phyloP scores from a whole-genome alignment of 2,888 invertebrate genomes.

The Rutpela maculata region DNA sequence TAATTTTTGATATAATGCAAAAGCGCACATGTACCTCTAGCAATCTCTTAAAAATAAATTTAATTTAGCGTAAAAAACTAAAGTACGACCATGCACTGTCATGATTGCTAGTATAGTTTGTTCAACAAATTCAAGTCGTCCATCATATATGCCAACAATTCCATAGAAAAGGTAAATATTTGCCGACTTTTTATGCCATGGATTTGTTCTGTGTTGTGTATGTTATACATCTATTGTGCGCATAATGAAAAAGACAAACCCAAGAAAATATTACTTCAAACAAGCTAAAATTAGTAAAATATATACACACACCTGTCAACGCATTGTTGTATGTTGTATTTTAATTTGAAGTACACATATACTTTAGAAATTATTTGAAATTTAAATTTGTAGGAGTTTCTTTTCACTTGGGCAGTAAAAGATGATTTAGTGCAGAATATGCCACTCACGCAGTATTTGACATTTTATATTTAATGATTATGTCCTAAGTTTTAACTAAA shows the following conservation, averaged over 20 bases:
- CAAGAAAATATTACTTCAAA: constrained; percentile 18
- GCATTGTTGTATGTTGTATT: constrained; percentile 28
- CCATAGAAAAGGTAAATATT: constrained; percentile 26
- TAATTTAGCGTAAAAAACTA: not conserved
- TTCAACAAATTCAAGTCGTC: constrained; percentile 23
- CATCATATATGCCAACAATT: constrained; percentile 18
- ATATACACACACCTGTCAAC: constrained; percentile 32
- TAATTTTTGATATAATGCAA: too few species aligned
- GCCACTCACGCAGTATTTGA: not conserved
- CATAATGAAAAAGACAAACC: constrained; percentile 19
- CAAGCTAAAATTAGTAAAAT: constrained; percentile 26
- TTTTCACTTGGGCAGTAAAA: not conserved
- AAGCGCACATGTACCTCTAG: not conserved
- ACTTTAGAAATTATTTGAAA: constrained; percentile 24
- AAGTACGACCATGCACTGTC: constrained; percentile 17
- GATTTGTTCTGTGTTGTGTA: constrained; percentile 13
- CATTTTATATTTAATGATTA: too few species aligned
- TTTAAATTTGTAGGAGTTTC: constrained; percentile 11
- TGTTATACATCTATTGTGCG: constrained; percentile 19
- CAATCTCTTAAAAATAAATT: not conserved
- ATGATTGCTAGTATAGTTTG: not conserved
- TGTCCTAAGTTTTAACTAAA: too few species aligned
- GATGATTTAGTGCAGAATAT: not conserved
- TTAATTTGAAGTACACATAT: constrained; percentile 27
- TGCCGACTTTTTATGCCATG: constrained; percentile 26